Evolutionary conservation across 2,797 vertebrate genomes (phyloP).

Genomic region (Chaetodon trifasciatus): DNA sequence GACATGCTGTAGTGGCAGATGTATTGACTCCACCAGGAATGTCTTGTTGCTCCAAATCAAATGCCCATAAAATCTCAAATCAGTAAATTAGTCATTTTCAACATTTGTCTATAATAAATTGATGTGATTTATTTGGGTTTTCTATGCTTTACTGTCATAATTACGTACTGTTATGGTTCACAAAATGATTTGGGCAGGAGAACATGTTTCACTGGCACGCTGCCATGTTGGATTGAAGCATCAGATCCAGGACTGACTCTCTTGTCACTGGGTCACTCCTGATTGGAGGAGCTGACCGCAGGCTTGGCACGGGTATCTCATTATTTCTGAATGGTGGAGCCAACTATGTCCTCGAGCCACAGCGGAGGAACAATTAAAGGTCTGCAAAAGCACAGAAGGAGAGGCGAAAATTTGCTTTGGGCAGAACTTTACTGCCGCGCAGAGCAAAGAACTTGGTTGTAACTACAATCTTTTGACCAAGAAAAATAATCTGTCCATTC

Average conservation of each 20-base stretch:
- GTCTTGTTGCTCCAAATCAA: slow-evolving; percentile 16
- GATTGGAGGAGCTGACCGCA: slow-evolving; percentile 38
- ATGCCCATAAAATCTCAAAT: slow-evolving; percentile 29
- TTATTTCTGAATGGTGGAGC: slow-evolving; percentile 54
- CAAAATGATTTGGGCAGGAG: slow-evolving; percentile 2
- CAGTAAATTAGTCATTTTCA: slow-evolving; percentile 24
- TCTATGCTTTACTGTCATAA: slow-evolving; percentile 23
- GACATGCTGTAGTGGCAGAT: background rate
- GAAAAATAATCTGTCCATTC: slow-evolving; percentile 42
- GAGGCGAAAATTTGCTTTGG: slow-evolving; percentile 50
- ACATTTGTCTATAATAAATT: slow-evolving; percentile 12
- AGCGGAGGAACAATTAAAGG: slow-evolving; percentile 54
- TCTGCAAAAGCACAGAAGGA: slow-evolving; percentile 33
- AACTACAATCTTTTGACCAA: slow-evolving; percentile 37
- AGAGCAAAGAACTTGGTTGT: slow-evolving; percentile 1
- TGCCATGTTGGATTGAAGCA: slow-evolving; percentile 31
- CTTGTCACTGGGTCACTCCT: slow-evolving; percentile 37
- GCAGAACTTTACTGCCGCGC: slow-evolving; percentile 22
- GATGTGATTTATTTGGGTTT: background rate
- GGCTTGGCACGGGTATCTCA: slow-evolving; percentile 53
- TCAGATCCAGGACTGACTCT: slow-evolving; percentile 6
- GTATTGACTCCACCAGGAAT: slow-evolving; percentile 2
- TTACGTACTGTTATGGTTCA: slow-evolving; percentile 1
- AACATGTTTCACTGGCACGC: slow-evolving; percentile 9
- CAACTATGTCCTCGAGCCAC: slow-evolving; percentile 3